Evolutionary conservation across 2,113 vertebrate genomes (phyloP), one percentile per base, ranked within the genome.

Genomic region (Pachypanchax playfairii): DNA sequence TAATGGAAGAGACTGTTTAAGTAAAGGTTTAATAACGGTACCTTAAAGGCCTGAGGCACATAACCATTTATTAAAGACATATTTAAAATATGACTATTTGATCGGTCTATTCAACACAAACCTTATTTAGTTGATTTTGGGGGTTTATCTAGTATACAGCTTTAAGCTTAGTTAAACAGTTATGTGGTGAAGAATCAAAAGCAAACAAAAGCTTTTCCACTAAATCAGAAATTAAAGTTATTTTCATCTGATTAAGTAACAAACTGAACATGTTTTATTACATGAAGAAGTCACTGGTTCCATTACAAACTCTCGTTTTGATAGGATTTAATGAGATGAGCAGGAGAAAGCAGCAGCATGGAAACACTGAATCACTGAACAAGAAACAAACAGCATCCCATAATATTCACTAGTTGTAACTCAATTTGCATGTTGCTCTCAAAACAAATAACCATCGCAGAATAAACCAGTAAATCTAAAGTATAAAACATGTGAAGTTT

Each of bases 391-490:
- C 49, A 72, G 65, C 50, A 44, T 54, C 76, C 79, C 49, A 63
- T 75, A 80, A 82, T 80, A 84, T 82, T 89, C 80, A 88, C 73
- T 79, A 73, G 61, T 39, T 74, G 59, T 46, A 75, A 79, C 77
- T 86, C 75, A 77, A 82, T 89, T 84, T 86, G 60, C 75, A 87
- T 87, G 71, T 62, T 80, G 80, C 82, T 84, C 56, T 77, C 49
- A 71, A 73, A 55, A 73, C 61, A 73, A 79, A 90, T 80, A 78
- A 82, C 51, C 73, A 71, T 75, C 79, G 8, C 52, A 65, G 59
- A 71, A 65, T 50, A 66, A 75, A 66, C 44, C 56, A 64, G 38
- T 67, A 69, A 70, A 69, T 48, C 60, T 63, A 70, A 46, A 66
- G 59, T 73, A 78, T 71, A 77, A 70, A 13, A 35, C 4, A 74